Evolutionary conservation across 2,888 invertebrate species (phyloP), one percentile per base, ranked within the genome.

Genomic region (Agonopterix arenella): DNA sequence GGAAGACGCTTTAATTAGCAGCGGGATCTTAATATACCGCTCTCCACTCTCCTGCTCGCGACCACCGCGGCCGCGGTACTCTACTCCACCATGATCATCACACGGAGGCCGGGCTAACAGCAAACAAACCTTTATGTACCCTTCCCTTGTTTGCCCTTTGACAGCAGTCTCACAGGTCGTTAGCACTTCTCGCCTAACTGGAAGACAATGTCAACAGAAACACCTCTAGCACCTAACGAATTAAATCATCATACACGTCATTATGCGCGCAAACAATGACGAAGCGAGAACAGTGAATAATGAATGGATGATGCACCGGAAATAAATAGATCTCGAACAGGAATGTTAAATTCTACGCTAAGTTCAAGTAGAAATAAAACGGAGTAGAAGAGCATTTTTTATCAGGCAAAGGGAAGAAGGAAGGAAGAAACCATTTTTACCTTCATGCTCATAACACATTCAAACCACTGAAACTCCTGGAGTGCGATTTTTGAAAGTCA

Each of bases 161-260:
- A 85, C 86, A 85, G 84, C 86, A 82, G 74, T 84, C 83, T 84
- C 84, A 84, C 86, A 84, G 85, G 84, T 86, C 83, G 80, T 89
- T 89, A 86, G 76, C 85, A 81, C 76, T 69, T 83, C 80, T 76
- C 71, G 72, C 73, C 77, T 82, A 80, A 84, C 80, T 76, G 73
- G 65, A 69, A 66, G 64, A 74, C 68, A 69, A 60, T 65, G 67
- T 48, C 46, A 42, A 45, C 44, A 50, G 8, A 40, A 40, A 40
- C 18, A 43, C 28, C 40, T 18, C 44, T 48, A 36, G 45, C 37
- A 28, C 56, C 61, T 59, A 60, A 69, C 64, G 63, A 65, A 75
- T 79, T 73, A 74, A 78, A 76, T 76, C 73, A 72, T 64, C 61
- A 66, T 65, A 62, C 61, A 55, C 61, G 59, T 70, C 71, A 76